phyloP scores from a whole-genome alignment of 1,140 invertebrate species.

The Scaptomyza graminum region DNA sequence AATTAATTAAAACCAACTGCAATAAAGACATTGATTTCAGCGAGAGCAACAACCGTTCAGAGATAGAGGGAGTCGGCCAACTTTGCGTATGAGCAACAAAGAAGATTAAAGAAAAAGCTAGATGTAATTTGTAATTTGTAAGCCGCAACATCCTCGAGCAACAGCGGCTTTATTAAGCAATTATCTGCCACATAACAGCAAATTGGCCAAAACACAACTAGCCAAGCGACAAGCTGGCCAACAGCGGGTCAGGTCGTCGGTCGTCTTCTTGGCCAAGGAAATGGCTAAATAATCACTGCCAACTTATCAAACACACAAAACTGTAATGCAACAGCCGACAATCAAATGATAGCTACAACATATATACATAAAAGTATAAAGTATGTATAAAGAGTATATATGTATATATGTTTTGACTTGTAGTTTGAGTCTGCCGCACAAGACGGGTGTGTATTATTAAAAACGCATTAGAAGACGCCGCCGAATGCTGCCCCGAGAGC shows the following conservation, averaged over 20 bases:
- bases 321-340: slow-evolving; percentile 67
- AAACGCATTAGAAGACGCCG: slow-evolving; percentile 82
- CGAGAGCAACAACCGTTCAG: background rate
- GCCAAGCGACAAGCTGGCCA: slow-evolving; percentile 31
- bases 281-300: slow-evolving; percentile 80
- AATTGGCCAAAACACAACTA: slow-evolving; percentile 63
- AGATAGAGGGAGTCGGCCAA: background rate
- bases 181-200: slow-evolving; percentile 48
- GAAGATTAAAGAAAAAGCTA: slow-evolving; percentile 3
- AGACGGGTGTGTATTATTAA: slow-evolving; percentile 83
- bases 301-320: slow-evolving; percentile 77
- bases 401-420: slow-evolving; percentile 9
- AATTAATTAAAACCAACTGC: slow-evolving; percentile 38
- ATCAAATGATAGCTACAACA: slow-evolving; percentile 26
- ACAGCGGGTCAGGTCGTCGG: slow-evolving; percentile 37
- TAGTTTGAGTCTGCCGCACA: slow-evolving; percentile 32
- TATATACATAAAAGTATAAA: background rate
- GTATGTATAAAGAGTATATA: background rate
- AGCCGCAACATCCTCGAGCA: slow-evolving; percentile 27
- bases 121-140: slow-evolving; percentile 14
- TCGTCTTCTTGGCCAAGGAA: slow-evolving; percentile 60
- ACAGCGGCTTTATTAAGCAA: slow-evolving; percentile 73
- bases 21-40: slow-evolving; percentile 32
- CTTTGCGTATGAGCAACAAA: slow-evolving; percentile 33
- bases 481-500: slow-evolving; percentile 34